Base-by-base conservation (phyloP, 2,797 vertebrate genomes). In the Labroides dimidiatus region DNA sequence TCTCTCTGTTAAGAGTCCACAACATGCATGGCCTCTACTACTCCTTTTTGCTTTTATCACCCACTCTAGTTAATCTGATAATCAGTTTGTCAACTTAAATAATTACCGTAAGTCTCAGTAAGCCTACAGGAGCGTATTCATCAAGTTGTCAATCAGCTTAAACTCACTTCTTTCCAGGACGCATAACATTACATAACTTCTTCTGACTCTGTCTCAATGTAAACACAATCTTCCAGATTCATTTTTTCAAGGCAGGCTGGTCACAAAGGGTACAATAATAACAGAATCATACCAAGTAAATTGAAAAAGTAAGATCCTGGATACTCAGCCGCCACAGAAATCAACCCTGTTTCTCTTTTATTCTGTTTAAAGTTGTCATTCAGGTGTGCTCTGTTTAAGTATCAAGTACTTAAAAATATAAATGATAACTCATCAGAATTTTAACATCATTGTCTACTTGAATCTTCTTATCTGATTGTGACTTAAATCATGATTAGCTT, bases 111-210 rank as follows among this genome's bases (percentile, higher is more conserved):
- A 74, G 24, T 63, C 57, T 56, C 44, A 51, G 14, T 66, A 42
- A 84, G 52, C 51, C 72, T 50, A n/a, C 12, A 13, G 4, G 37
- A 73, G 44, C 47, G n/a, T 37, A 20, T 68, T 74, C 60, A 52
- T 44, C 39, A 23, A 67, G 42, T 77, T 82, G 75, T 64, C 73
- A 50, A 39, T 39, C 37, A 39, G 61, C 53, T 82, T 78, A 63
- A 27, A 1, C 4, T 76, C 13, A 21, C 48, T 65, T 64, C 48
- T 68, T 60, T 68, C 17, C 44, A 57, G 75, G 52, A 63, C 70
- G 45, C 60, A 23, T 51, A 24, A 20, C 33, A 19, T 69, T 74
- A 16, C 58, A 52, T 55, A 60, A 73, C 30, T 63, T 64, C 1
- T 30, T 14, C 44, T 24, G 10, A 56, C 65, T 75, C 21, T 69